Percentiles rank a stretch among this genome's conserved stretches.
Conservation (phyloP, 2,797 vertebrate species). For the Gymnocypris eckloni region DNA sequence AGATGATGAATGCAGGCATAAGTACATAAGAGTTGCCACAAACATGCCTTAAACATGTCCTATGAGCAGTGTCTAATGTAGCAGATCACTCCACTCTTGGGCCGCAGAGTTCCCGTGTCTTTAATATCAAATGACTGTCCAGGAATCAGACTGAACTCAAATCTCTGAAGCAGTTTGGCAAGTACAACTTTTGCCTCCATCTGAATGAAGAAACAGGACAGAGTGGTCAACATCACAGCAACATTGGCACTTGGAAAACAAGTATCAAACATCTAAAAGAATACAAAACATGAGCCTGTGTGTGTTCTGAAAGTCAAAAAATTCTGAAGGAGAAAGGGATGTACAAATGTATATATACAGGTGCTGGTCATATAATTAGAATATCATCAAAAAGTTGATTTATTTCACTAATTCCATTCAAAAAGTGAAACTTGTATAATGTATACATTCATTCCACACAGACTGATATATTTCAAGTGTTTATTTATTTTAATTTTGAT, state of each 20-base stretch:
- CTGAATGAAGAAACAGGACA: conserved; percentile 17
- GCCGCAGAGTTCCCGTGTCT: conserved; percentile 81
- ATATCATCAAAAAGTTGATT: no score
- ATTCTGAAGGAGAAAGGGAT: background rate
- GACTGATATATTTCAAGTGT: no score
- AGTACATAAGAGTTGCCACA: background rate
- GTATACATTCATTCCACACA: no score
- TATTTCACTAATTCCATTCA: no score
- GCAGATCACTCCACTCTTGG: conserved; percentile 85
- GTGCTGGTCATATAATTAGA: no score
- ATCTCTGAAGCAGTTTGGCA: conserved; percentile 92
- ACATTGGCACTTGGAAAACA: background rate
- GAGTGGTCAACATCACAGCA: background rate
- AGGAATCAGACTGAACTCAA: conserved; percentile 82
- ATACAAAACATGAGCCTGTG: background rate
- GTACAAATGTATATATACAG: background rate
- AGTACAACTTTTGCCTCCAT: conserved; percentile 89
- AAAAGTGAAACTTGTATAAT: no score
- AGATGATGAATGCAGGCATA: background rate
- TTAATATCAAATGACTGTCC: conserved; percentile 84
- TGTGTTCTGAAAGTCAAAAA: background rate
- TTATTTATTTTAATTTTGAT: no score
- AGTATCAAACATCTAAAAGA: no score
- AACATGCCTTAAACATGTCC: background rate
- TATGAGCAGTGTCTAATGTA: conserved; percentile 71